Evolutionary conservation across 2,797 vertebrate species (phyloP), one percentile per base, ranked within the genome.

Genomic region (Podargus strigoides): DNA sequence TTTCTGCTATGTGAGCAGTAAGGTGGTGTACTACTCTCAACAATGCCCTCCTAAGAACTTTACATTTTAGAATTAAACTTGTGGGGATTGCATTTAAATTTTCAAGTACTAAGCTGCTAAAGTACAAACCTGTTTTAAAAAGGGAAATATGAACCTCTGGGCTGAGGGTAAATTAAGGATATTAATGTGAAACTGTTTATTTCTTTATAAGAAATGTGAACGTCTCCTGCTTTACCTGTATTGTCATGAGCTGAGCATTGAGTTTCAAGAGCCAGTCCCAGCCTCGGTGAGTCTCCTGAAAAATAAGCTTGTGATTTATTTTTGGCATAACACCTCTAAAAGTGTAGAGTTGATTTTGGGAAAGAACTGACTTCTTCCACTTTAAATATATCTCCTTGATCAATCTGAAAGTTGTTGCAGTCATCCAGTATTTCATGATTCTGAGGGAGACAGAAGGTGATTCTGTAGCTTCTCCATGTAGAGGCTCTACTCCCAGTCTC

Each of bases 211-310:
- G 99, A 99, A 97, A 98, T 99, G 99, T 97, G 99, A 99, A 97
- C 99, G 99, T 63, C 98, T 99, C 94, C 98, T 99, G 91, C 98
- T 99, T 94, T 98, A 99, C 97, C 97, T 99, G 89, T 99, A 99
- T 97, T 99, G 99, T 95, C 99, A 99, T 88, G 99, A 99, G 97
- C 98, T 99, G 98, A 99, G 99, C 93, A 98, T 99, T 93, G 99
- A 99, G 94, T 99, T 99, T 97, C 98, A 99, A 80, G 99, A 99
- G 96, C 99, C 99, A 37, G 99, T 99, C 89, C 97, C 99, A 78
- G 98, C 96, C 94, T 98, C 99, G 97, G 99, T 99, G 98, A 99
- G 99, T 98, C 47, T 70, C 16, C 64, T 86, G 39, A 22, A 34
- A 81, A 50, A 77, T 21, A 32, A 67, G 6, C 36, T 56, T 23